Evolutionary conservation across 1,140 invertebrate species (phyloP).

Genomic region (Hydropsyche tenuis): DNA sequence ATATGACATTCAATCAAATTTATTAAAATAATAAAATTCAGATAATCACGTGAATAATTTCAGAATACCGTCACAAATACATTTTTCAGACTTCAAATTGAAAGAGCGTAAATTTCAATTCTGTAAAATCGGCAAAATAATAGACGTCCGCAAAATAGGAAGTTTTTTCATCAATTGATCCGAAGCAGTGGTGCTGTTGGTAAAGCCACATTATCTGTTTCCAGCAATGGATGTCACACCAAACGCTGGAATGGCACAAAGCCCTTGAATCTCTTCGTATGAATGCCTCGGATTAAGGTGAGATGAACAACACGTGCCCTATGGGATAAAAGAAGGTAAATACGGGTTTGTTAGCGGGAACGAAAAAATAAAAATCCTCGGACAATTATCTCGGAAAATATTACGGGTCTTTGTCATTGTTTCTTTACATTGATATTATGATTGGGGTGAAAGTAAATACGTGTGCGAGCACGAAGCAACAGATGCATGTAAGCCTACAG

Average conservation of each 20-base stretch:
- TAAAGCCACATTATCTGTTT: constrained; percentile 34
- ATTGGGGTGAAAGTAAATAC: not conserved
- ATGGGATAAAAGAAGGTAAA: constrained; percentile 24
- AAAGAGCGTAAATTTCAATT: too few relatives aligned
- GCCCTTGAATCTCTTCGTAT: constrained; percentile 40
- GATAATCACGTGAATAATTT: too few relatives aligned
- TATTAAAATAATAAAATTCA: too few relatives aligned
- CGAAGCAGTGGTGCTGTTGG: not conserved
- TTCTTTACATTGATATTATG: not conserved
- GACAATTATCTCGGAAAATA: not conserved
- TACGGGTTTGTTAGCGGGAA: not conserved
- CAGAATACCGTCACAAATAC: too few relatives aligned
- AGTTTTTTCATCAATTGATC: constrained; percentile 33
- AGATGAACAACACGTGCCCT: constrained; percentile 35
- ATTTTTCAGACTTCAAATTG: too few relatives aligned
- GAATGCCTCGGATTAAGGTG: constrained; percentile 43
- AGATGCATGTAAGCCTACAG: too few relatives aligned
- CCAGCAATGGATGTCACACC: constrained; percentile 32
- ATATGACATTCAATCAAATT: too few relatives aligned
- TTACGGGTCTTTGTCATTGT: not conserved
- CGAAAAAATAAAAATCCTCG: not conserved
- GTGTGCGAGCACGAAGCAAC: not conserved
- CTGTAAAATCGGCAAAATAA: not conserved
- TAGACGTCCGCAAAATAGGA: not conserved
- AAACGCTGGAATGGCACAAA: constrained; percentile 28